Percentiles rank a stretch among this genome's conserved stretches.
Evolutionary conservation across 2,888 invertebrate genomes (phyloP).

Genomic region (Eupithecia vulgata): DNA sequence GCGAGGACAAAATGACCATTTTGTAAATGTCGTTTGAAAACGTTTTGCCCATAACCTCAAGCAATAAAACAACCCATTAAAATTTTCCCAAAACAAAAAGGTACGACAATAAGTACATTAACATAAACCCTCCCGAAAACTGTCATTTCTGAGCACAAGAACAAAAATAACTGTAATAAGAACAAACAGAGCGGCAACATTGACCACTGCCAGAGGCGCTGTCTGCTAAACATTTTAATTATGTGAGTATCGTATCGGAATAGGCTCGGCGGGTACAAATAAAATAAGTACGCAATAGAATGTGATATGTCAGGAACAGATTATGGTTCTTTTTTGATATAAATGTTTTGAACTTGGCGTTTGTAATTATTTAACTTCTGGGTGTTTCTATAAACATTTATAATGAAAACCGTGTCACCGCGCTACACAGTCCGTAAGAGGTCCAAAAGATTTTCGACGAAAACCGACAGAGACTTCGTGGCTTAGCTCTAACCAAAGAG

Average conservation of each 20-base stretch:
- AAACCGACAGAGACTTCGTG: too few relatives aligned
- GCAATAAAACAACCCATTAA: constrained; percentile 37
- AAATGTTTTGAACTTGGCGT: background rate
- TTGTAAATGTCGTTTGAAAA: constrained; percentile 19
- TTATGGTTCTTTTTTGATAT: background rate
- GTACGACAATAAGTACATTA: constrained; percentile 39
- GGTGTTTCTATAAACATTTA: too few relatives aligned
- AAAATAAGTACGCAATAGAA: background rate
- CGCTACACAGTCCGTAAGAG: too few relatives aligned
- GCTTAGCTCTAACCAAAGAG: too few relatives aligned
- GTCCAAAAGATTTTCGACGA: too few relatives aligned
- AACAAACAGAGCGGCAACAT: constrained; percentile 23
- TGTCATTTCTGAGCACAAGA: constrained; percentile 37
- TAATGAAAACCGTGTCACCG: too few relatives aligned
- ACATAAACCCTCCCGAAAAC: constrained; percentile 39
- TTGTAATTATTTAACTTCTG: background rate
- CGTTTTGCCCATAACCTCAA: constrained; percentile 27
- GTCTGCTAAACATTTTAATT: constrained; percentile 61
- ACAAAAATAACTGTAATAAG: constrained; percentile 46
- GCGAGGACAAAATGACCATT: background rate
- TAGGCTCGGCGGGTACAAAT: background rate
- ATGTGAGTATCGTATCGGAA: constrained; percentile 6
- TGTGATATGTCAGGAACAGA: background rate
- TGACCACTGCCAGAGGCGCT: constrained; percentile 35
- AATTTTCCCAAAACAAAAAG: constrained; percentile 40